These are phyloP conservation scores for Atethmia centrago DNA, from an alignment of 2,888 invertebrate genomes.

Conservation along the genomic window DNA sequence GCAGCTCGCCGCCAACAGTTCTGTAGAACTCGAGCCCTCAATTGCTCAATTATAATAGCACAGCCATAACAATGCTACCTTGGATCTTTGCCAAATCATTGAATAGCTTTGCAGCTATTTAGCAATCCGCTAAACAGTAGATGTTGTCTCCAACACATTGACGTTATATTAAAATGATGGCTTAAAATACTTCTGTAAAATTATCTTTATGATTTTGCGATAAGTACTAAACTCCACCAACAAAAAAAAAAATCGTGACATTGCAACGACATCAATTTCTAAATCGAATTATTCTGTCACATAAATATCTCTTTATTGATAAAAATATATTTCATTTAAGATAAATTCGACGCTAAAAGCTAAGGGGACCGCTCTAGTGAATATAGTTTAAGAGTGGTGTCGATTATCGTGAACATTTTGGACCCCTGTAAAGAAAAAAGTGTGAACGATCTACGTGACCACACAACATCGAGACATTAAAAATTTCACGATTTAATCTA, in stretches of 20 bases:
- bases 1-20: conserved; percentile 66
- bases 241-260: conserved; percentile 64
- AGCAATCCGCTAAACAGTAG: conserved; percentile 65
- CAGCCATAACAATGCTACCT: conserved; percentile 83
- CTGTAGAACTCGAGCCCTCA: conserved; percentile 65
- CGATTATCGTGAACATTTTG: conserved; percentile 40
- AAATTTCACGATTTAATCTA: conserved; percentile 70
- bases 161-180: conserved; percentile 74
- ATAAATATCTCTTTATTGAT: conserved; percentile 64
- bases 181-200: conserved; percentile 82
- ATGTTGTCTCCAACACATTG: conserved; percentile 69
- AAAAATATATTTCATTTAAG: conserved; percentile 73
- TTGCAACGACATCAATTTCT: conserved; percentile 69
- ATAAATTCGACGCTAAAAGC: conserved; percentile 71
- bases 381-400: conserved; percentile 51
- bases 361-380: conserved; percentile 64
- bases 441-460: conserved; percentile 74
- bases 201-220: conserved; percentile 72
- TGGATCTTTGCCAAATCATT: conserved; percentile 78
- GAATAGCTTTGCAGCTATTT: conserved; percentile 69
- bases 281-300: conserved; percentile 68
- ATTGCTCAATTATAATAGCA: conserved; percentile 78
- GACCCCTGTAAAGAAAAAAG: conserved; percentile 63
- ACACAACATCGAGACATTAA: conserved; percentile 84
- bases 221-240: conserved; percentile 73